Evolutionary conservation across 1,140 invertebrate species (phyloP), one percentile per base, ranked within the genome.

Genomic region (Camponotus vicinus): DNA sequence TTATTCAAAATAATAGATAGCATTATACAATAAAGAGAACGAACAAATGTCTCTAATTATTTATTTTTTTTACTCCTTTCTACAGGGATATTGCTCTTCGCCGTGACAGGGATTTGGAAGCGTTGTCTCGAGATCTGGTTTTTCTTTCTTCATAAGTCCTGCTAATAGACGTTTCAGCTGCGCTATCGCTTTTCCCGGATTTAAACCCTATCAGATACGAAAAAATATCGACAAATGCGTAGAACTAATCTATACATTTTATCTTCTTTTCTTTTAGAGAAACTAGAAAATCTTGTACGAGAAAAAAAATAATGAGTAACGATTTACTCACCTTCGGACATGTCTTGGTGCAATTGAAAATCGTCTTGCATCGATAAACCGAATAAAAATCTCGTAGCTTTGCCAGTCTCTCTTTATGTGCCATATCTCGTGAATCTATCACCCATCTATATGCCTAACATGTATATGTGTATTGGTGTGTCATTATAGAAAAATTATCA

Each of bases 111-210:
- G 69, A 87, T 93, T 85, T 21, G 91, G 92, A 91, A 96, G 95
- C 21, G 96, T 94, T 1, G 97, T 97, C 73, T 97, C 96, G 92
- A 98, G n/a, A 82, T 97, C 97, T 0, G 98, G 97, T 67, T 95
- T 94, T 49, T 97, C 96, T 93, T 99, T 99, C 88, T 97, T 97
- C 0, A 96, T 96, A 79, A 98, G 95, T 77, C 98, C 98, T 5
- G 97, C 97, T 61, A 99, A 94, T 82, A 99, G 94, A 88, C 98
- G 98, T 96, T 99, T 99, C 90, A 99, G 98, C 95, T 99, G 98
- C 21, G 98, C 98, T 94, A 99, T 99, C 15, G 99, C 99, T 93
- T 96, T 96, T 8, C 98, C 99, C 61, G 99, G 99, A 96, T 99
- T 99, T 87, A 99, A 95, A 55, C 98, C 98, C 97, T 98, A 92